phyloP scores from a whole-genome alignment of 2,888 invertebrate genomes.

The Agrotis clavis region DNA sequence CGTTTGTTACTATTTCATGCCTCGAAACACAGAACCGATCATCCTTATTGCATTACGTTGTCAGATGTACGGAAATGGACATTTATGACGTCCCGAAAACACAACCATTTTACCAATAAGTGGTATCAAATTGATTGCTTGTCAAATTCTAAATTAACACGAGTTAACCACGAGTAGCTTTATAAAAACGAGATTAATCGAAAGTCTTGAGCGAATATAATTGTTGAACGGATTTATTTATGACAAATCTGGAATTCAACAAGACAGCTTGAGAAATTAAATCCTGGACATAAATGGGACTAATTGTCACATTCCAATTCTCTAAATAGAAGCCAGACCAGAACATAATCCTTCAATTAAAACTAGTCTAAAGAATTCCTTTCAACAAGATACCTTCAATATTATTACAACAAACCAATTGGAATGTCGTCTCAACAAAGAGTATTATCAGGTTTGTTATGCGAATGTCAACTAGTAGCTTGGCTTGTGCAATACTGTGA shows the following conservation, averaged over 20 bases:
- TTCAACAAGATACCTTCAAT: conserved; percentile 12
- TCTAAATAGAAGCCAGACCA: background rate
- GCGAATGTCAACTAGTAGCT: conserved; percentile 48
- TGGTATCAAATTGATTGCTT: too few species aligned
- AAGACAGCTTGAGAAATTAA: background rate
- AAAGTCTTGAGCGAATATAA: too few species aligned
- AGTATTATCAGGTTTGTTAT: conserved; percentile 32
- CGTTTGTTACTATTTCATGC: too few species aligned
- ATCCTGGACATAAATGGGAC: background rate
- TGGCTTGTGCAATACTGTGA: conserved; percentile 47
- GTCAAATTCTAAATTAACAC: too few species aligned
- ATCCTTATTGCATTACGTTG: too few species aligned
- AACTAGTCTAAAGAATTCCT: background rate
- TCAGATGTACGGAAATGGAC: too few species aligned
- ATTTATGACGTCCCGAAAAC: too few species aligned
- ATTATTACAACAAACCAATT: conserved; percentile 10
- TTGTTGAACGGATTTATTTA: too few species aligned
- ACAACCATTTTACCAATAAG: too few species aligned
- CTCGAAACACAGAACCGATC: too few species aligned
- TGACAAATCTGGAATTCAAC: background rate
- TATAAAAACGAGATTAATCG: too few species aligned
- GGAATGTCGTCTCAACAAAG: conserved; percentile 48
- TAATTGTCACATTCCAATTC: background rate
- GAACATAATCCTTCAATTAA: background rate
- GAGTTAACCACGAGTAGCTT: too few species aligned